Evolutionary conservation across 2,797 vertebrate genomes (phyloP).

Genomic region (Lutjanus campechanus): DNA sequence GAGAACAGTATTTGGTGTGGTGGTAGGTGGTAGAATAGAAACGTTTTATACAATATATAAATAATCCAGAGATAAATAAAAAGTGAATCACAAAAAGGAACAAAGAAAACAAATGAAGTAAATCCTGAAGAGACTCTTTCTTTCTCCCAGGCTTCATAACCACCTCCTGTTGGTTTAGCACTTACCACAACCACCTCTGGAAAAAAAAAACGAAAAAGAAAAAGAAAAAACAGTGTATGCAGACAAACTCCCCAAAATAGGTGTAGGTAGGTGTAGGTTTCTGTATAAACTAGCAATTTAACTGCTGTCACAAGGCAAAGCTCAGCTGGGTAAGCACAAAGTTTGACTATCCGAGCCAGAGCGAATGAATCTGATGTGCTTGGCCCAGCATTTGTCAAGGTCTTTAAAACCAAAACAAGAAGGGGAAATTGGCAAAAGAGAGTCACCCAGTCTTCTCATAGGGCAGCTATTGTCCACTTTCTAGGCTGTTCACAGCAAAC

Average conservation of each 20-base stretch:
- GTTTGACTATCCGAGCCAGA: conserved; percentile 11
- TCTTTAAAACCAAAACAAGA: conserved; percentile 46
- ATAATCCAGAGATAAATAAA: conserved; percentile 12
- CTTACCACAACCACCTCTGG: conserved; percentile 33
- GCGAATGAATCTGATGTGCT: conserved; percentile 32
- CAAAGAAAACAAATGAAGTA: not conserved
- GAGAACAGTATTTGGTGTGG: too few species aligned
- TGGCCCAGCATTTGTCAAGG: conserved; percentile 30
- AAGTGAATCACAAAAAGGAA: not conserved
- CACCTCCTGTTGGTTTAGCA: conserved; percentile 31
- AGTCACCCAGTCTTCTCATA: conserved; percentile 34
- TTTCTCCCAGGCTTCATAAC: not conserved
- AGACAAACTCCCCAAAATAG: conserved; percentile 24
- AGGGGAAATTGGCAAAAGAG: conserved; percentile 20
- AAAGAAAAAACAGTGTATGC: not conserved
- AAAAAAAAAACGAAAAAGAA: too few species aligned
- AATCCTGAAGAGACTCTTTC: conserved; percentile 11
- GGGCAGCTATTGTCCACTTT: conserved; percentile 31
- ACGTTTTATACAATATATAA: too few species aligned
- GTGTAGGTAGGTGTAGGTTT: conserved; percentile 21
- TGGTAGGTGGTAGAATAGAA: too few species aligned
- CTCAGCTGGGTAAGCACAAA: conserved; percentile 23
- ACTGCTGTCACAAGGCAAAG: conserved; percentile 22
- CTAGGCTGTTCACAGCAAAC: conserved; percentile 21
- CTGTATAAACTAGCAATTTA: conserved; percentile 25